These are phyloP conservation scores for Atta colombica DNA, from an alignment of 1,140 invertebrate species.

Conservation along the genomic window DNA sequence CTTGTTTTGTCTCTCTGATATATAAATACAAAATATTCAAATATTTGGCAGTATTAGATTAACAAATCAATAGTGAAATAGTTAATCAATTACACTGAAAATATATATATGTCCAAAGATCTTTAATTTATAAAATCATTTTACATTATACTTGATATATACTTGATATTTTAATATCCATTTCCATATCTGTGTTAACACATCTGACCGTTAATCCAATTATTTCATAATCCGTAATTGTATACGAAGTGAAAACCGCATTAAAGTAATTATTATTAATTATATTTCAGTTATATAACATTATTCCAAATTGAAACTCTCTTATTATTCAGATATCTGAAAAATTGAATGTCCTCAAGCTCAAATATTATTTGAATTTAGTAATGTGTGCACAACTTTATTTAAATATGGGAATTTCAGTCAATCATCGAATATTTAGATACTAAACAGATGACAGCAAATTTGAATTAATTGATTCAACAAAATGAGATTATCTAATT, in stretches of 20 bases:
- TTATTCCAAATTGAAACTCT: not conserved
- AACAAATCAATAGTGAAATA: not conserved
- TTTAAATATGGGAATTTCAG: constrained; percentile 3
- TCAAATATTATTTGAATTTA: not conserved
- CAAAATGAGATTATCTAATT: not conserved
- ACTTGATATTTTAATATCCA: not conserved
- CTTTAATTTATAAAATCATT: not conserved
- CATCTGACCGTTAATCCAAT: no score
- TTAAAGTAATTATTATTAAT: not conserved
- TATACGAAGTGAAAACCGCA: not conserved
- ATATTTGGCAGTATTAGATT: not conserved
- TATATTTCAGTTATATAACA: not conserved
- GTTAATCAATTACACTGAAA: not conserved
- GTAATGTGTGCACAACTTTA: not conserved
- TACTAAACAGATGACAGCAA: not conserved
- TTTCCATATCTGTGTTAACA: not conserved
- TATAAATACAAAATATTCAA: not conserved
- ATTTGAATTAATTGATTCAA: not conserved
- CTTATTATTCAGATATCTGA: not conserved
- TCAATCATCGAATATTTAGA: constrained; percentile 5
- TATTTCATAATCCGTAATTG: no score
- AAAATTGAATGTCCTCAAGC: not conserved
- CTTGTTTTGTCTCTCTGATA: not conserved
- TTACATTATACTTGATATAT: not conserved
- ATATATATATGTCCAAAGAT: not conserved